These are phyloP conservation scores for Carettochelys insculpta DNA, from an alignment of 2,113 vertebrate genomes.

Conservation along the genomic window DNA sequence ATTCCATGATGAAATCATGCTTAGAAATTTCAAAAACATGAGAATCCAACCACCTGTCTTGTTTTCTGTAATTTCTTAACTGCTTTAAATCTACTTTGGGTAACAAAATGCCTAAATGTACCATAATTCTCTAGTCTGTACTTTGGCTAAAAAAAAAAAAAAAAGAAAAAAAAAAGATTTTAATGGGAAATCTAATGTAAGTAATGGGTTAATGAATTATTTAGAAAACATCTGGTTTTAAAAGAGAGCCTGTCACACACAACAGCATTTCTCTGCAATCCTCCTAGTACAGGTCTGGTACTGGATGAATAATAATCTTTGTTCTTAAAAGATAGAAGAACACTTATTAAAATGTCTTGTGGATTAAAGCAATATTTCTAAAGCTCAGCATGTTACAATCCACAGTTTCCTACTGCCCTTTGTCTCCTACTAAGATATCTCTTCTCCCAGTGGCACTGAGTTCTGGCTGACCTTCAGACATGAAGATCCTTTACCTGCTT, in stretches of 20 bases:
- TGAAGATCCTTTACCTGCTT: slow-evolving; percentile 58
- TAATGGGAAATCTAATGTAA: neutral
- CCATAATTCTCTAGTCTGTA: neutral
- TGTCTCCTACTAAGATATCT: neutral
- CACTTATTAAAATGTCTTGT: too few species aligned
- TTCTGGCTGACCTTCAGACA: neutral
- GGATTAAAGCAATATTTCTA: neutral
- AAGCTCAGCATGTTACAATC: neutral
- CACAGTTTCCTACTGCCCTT: neutral
- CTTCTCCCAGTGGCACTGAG: neutral
- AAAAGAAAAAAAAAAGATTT: neutral
- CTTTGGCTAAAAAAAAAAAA: neutral
- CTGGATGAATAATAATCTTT: too few species aligned
- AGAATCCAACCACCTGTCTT: neutral
- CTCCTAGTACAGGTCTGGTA: too few species aligned
- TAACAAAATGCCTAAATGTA: neutral
- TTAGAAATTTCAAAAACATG: neutral
- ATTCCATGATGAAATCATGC: neutral
- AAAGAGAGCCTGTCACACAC: too few species aligned
- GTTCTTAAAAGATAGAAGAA: too few species aligned
- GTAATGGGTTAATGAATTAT: neutral
- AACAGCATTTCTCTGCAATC: too few species aligned
- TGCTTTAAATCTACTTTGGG: neutral
- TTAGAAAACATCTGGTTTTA: neutral
- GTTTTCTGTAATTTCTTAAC: neutral